phyloP scores from a whole-genome alignment of 2,797 vertebrate genomes.

The Podarcis siculus region DNA sequence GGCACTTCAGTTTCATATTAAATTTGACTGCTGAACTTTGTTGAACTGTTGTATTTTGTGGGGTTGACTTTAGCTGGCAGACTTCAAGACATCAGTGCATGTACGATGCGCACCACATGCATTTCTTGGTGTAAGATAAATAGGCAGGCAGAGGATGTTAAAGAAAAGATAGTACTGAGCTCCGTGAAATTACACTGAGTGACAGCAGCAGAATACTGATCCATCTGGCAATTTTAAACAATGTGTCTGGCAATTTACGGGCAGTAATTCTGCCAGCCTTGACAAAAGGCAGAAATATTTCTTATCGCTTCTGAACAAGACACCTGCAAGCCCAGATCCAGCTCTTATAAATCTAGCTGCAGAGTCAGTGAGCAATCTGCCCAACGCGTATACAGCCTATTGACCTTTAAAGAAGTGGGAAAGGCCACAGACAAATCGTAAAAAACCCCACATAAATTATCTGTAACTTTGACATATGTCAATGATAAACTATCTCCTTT shows the following conservation, averaged over 20 bases:
- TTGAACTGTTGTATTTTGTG: constrained; percentile 12
- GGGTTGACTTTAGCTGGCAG: background rate
- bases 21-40: constrained; percentile 40
- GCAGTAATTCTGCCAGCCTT: constrained; percentile 54
- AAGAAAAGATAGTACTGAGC: constrained; percentile 21
- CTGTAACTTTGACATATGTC: background rate
- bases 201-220: constrained; percentile 44
- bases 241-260: constrained; percentile 52
- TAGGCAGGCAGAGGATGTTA: constrained; percentile 46
- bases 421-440: background rate
- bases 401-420: constrained; percentile 21
- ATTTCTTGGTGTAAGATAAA: constrained; percentile 42
- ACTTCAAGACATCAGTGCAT: background rate
- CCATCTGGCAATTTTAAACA: constrained; percentile 66
- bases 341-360: constrained; percentile 56
- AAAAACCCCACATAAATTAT: background rate
- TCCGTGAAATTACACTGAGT: constrained; percentile 47
- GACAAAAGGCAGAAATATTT: constrained; percentile 63
- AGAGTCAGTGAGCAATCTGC: constrained; percentile 30
- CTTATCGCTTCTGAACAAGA: constrained; percentile 51
- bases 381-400: constrained; percentile 27
- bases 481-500: background rate
- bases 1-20: background rate
- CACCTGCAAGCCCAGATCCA: constrained; percentile 35
- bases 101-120: constrained; percentile 25